phyloP scores from a whole-genome alignment of 1,140 invertebrate genomes.

The Pogonognathellus flavescens region DNA sequence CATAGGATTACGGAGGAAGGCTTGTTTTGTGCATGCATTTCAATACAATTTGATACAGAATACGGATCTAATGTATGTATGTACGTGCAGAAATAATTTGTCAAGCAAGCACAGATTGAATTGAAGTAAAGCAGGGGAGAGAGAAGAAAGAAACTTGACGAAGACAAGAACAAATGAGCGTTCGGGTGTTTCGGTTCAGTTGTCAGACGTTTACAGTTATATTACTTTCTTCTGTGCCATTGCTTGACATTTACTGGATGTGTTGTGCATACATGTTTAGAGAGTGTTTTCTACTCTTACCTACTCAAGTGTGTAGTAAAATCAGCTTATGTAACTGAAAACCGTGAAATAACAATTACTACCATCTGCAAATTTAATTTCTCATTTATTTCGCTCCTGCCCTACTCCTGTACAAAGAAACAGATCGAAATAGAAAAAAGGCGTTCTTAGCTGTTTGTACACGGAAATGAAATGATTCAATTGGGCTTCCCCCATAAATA shows the following conservation, averaged over 20 bases:
- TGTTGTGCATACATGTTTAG: background rate
- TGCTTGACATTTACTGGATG: background rate
- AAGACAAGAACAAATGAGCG: constrained; percentile 31
- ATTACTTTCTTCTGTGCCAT: background rate
- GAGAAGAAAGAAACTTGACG: constrained; percentile 27
- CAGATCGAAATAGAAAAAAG: background rate
- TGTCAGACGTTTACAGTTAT: constrained; percentile 9
- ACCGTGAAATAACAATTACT: constrained; percentile 37
- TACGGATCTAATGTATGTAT: background rate
- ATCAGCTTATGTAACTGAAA: constrained; percentile 17
- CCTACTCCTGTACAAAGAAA: background rate
- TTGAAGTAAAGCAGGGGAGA: background rate
- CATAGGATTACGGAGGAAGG: background rate
- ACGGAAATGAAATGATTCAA: constrained; percentile 37
- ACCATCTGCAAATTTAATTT: background rate
- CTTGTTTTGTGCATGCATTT: background rate
- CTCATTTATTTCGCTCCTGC: background rate
- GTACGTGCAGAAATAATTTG: constrained; percentile 28
- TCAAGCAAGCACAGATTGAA: constrained; percentile 17
- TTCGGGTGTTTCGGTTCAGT: background rate
- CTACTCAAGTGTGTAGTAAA: background rate
- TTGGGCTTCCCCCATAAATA: constrained; percentile 7
- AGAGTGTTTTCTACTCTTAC: background rate
- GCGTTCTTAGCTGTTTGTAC: background rate
- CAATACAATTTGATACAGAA: background rate